phyloP scores from a whole-genome alignment of 2,888 invertebrate species.

The Mechanitis messenoides region DNA sequence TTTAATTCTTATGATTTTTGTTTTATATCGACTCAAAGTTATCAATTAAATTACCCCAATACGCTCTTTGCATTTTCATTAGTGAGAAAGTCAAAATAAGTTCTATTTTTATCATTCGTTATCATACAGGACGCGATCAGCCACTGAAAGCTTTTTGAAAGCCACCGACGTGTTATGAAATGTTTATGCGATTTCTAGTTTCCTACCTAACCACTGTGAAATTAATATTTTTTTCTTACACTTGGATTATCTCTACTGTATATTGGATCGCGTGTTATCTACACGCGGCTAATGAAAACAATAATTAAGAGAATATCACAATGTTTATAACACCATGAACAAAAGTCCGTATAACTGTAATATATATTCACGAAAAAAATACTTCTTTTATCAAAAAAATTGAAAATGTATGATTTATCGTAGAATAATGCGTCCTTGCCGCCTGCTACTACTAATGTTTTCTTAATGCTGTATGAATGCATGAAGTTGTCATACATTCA shows the following conservation, averaged over 20 bases:
- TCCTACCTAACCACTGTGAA: constrained; percentile 36
- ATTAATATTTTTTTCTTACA: constrained; percentile 9
- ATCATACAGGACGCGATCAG: constrained; percentile 61
- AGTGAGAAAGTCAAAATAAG: constrained; percentile 10
- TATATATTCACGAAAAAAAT: background rate
- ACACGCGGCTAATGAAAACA: background rate
- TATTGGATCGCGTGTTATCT: constrained; percentile 22
- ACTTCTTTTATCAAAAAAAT: background rate
- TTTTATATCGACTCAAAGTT: constrained; percentile 15
- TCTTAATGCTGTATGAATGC: constrained; percentile 71
- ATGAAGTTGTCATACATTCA: constrained; percentile 69
- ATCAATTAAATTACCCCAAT: constrained; percentile 10
- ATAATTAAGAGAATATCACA: background rate
- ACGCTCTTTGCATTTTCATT: constrained; percentile 18
- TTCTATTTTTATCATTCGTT: constrained; percentile 54
- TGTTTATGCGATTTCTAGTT: constrained; percentile 54
- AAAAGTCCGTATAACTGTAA: background rate
- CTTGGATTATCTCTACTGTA: constrained; percentile 37
- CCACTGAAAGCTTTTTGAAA: constrained; percentile 73
- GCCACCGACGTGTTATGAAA: constrained; percentile 62
- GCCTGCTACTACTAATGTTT: constrained; percentile 64
- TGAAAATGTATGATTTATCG: constrained; percentile 53
- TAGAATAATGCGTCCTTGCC: constrained; percentile 61
- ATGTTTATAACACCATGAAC: background rate
- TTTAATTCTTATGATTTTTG: too few species aligned